phyloP scores from a whole-genome alignment of 2,113 vertebrate genomes.

The Cololabis saira region DNA sequence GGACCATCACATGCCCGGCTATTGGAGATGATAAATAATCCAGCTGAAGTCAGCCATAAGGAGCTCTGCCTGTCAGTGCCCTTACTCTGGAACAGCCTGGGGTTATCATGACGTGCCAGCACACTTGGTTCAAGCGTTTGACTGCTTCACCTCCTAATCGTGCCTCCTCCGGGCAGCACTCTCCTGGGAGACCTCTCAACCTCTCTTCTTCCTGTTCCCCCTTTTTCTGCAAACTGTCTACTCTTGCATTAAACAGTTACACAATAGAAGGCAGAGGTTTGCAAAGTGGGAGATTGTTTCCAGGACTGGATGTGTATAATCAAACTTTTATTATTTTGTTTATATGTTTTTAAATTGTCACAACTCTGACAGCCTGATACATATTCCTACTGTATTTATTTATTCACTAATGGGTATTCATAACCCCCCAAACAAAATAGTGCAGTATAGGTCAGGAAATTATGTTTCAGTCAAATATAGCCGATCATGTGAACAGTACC shows the following conservation, averaged over 20 bases:
- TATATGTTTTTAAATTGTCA: slow-evolving; percentile 8
- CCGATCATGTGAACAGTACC: too few relatives aligned
- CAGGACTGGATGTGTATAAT: slow-evolving; percentile 1
- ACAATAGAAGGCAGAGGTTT: slow-evolving; percentile 27
- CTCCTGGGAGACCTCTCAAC: slow-evolving; percentile 76
- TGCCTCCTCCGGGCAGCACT: slow-evolving; percentile 82
- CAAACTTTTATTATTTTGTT: not conserved
- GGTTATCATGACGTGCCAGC: slow-evolving; percentile 86
- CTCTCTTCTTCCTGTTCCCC: slow-evolving; percentile 49
- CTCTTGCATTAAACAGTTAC: slow-evolving; percentile 37
- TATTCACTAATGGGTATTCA: not conserved
- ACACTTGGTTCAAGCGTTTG: slow-evolving; percentile 84
- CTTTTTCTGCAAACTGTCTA: slow-evolving; percentile 39
- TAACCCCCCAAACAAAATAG: not conserved
- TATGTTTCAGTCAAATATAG: too few relatives aligned
- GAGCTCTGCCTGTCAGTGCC: slow-evolving; percentile 87
- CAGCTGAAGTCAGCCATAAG: slow-evolving; percentile 84
- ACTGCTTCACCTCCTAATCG: slow-evolving; percentile 86
- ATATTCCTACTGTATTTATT: not conserved
- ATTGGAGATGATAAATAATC: slow-evolving; percentile 87
- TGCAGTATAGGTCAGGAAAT: too few relatives aligned
- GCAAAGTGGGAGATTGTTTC: slow-evolving; percentile 26
- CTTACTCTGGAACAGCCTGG: slow-evolving; percentile 83
- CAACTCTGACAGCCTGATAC: not conserved
- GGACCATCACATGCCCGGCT: slow-evolving; percentile 76